Evolutionary conservation across 2,797 vertebrate genomes (phyloP), one percentile per base, ranked within the genome.

Genomic region (Buceros bicornis): DNA sequence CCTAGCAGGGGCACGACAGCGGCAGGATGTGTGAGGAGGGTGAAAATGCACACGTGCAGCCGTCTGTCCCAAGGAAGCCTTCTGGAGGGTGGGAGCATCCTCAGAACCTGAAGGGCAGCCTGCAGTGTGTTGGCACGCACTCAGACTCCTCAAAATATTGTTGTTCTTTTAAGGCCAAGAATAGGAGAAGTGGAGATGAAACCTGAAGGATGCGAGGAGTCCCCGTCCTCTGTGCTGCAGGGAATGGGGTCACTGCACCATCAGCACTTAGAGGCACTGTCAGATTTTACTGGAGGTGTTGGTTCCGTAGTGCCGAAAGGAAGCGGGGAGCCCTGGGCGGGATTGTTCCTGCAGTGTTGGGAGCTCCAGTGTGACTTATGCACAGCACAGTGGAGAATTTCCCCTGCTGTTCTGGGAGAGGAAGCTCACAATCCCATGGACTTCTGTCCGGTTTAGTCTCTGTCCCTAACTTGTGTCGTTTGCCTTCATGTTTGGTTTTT

Each of bases 1-100:
- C 25, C 22, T 18, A 82, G 82, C 83, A 62, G 71, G 58, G 43
- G 76, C 91, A 87, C 82, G 95, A 82, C 80, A 89, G 72, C 83
- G 90, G 83, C 67, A 74, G 90, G 56, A 54, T 81, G 9, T 71
- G 50, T 50, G 72, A 48, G 93, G 12, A 71, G 62, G 42, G 31
- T 87, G 58, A 89, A 94, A 90, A 53, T 35, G 45, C 21, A 56
- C 35, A 42, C 7, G 2, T 54, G 26, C 17, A 71, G 37, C 66
- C 87, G 31, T 54, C 43, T 90, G 0, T 60, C 26, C 47, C 51
- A 35, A 40, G 66, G 69, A 80, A 83, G 72, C 47, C 20, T 87
- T 89, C 6, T 57, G 77, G 47, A 69, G 48, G 22, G 47, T 0
- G 1, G 72, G 12, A 58, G 28, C 69, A 60, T 42, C 72, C 76